Evolutionary conservation across 2,113 vertebrate species (phyloP), one percentile per base, ranked within the genome.

Genomic region (Myiozetetes cayanensis): DNA sequence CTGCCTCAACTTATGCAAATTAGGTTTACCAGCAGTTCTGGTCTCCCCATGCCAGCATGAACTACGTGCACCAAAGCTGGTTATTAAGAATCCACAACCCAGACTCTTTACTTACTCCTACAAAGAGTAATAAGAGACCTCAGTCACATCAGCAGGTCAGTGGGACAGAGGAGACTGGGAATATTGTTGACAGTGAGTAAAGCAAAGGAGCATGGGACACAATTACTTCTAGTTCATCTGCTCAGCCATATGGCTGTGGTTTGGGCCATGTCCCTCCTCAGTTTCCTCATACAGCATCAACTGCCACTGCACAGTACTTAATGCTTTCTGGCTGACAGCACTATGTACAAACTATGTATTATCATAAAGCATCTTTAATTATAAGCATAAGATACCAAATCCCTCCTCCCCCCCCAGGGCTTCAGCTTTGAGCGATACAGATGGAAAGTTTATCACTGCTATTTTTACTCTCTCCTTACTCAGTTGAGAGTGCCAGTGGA

Each of bases 391-490:
- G 63, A 80, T 19, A 35, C 58, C 1, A 14, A 85, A 20, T 31
- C 43, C 33, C 55, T 16, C 9, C 20, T 28, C 6, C 5, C 7
- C 30, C 8, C 2, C 8, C 37, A 4, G 2, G 75, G 46, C 59
- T 93, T 33, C 71, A 81, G 72, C 61, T 86, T 23, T 31, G 47
- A 71, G 49, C 10, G 13, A 86, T 1, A 24, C 43, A 74, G 56
- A 68, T 14, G 52, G 46, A 23, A 90, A 87, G 84, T 91, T 87
- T 49, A 87, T 61, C 84, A 52, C 4, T 24, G 83, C 92, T 90
- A 85, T 87, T 95, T 94, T 94, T 87, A 79, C 44, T 24, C n/a
- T 55, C 55, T 49, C 66, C 61, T 80, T 21, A 47, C 63, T 86
- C 68, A 43, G 58, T 12, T 50, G 22, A 49, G 73, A 87, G 78